Conservation (phyloP, 2,888 invertebrate genomes). For the Cerastis leucographa region DNA sequence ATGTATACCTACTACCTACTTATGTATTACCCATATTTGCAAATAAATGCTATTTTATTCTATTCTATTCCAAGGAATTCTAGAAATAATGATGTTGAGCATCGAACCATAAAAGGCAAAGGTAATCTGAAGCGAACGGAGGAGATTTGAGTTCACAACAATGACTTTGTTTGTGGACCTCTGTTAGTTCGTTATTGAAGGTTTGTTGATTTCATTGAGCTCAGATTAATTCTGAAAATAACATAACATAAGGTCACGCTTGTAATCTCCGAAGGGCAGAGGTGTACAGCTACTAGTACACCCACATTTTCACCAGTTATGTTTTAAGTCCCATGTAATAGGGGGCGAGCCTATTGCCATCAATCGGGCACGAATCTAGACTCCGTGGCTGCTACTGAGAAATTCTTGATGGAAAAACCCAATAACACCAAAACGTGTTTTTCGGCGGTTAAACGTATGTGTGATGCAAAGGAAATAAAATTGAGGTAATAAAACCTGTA, state of each 20-base stretch:
- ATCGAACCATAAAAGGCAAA: slow-evolving; percentile 4
- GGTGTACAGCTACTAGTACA: no score
- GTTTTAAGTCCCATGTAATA: not conserved
- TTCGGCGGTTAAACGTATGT: no score
- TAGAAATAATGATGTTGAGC: slow-evolving; percentile 24
- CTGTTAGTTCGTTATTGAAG: not conserved
- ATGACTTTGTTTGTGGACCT: not conserved
- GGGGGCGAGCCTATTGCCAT: no score
- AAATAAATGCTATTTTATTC: no score
- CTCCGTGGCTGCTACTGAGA: no score
- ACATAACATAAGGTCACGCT: not conserved
- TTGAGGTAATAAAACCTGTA: no score
- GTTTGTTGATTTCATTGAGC: not conserved
- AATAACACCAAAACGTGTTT: no score
- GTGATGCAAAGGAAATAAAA: no score
- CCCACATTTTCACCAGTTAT: not conserved
- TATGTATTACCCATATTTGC: no score
- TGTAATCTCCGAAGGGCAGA: not conserved
- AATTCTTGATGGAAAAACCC: no score
- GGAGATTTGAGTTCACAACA: slow-evolving; percentile 8
- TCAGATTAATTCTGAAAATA: not conserved
- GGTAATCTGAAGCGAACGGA: slow-evolving; percentile 8
- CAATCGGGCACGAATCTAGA: no score
- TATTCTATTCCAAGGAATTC: slow-evolving; percentile 1
- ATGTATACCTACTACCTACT: no score